phyloP scores from a whole-genome alignment of 2,113 vertebrate species.

The Dermatemys mawii region DNA sequence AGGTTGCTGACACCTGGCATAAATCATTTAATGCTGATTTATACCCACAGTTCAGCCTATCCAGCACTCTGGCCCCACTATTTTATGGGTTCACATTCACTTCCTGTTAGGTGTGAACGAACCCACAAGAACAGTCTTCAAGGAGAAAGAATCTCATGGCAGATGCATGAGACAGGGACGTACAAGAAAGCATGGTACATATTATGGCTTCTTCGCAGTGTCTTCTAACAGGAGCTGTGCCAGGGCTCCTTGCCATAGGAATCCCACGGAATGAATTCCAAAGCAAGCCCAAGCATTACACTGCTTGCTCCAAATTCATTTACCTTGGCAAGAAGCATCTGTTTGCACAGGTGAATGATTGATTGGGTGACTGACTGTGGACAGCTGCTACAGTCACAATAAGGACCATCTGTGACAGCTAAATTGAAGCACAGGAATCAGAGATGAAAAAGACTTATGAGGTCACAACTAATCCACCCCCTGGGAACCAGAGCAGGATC shows the following conservation, averaged over 20 bases:
- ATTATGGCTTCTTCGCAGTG: not conserved
- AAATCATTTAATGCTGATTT: not conserved
- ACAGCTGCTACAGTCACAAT: not conserved
- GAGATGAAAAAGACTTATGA: not conserved
- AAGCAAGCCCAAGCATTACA: accelerated
- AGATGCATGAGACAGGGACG: not conserved
- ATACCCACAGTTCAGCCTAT: not conserved
- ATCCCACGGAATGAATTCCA: not conserved
- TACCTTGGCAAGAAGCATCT: not conserved
- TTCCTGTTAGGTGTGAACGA: not conserved
- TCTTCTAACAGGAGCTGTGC: not conserved
- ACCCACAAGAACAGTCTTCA: accelerated
- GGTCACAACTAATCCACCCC: not conserved
- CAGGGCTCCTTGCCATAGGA: not conserved
- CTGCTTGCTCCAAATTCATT: not conserved
- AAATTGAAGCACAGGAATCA: not conserved
- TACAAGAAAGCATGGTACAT: not conserved
- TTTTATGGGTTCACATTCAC: not conserved
- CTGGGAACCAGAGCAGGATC: not conserved
- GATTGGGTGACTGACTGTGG: not conserved
- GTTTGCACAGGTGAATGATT: not conserved
- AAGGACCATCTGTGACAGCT: not conserved
- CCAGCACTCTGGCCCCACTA: not conserved
- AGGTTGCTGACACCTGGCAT: too few relatives aligned
- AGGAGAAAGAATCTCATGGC: not conserved